Conservation (phyloP, 2,113 vertebrate species). For the Rhinogobius similis region DNA sequence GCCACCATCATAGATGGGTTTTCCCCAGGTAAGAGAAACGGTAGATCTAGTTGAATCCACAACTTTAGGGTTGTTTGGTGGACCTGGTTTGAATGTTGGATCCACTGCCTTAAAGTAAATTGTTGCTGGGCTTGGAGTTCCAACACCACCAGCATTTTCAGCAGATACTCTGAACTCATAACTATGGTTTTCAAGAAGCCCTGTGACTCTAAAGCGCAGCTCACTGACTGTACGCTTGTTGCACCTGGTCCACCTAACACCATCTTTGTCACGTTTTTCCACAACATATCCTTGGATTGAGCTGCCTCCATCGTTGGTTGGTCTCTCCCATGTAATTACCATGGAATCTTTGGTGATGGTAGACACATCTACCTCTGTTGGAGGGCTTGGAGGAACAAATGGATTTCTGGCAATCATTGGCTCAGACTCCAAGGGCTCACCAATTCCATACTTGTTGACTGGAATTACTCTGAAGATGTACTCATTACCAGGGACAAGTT, state of each 20-base stretch:
- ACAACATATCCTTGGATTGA: slow-evolving; percentile 91
- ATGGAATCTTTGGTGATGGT: slow-evolving; percentile 96
- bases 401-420: slow-evolving; percentile 89
- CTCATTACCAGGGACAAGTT: slow-evolving; percentile 96
- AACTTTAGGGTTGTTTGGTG: slow-evolving; percentile 94
- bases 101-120: slow-evolving; percentile 90
- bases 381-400: slow-evolving; percentile 88
- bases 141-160: slow-evolving; percentile 94
- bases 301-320: slow-evolving; percentile 90
- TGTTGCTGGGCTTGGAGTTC: slow-evolving; percentile 87
- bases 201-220: slow-evolving; percentile 92
- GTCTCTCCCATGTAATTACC: slow-evolving; percentile 96
- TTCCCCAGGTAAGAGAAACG: slow-evolving; percentile 92
- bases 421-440: slow-evolving; percentile 94
- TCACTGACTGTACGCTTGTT: slow-evolving; percentile 92
- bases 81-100: slow-evolving; percentile 94
- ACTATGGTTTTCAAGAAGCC: slow-evolving; percentile 90
- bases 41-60: slow-evolving; percentile 89
- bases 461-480: slow-evolving; percentile 97
- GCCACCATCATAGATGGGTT: slow-evolving; percentile 97
- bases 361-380: slow-evolving; percentile 88
- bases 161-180: slow-evolving; percentile 96
- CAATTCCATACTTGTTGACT: slow-evolving; percentile 95
- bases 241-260: slow-evolving; percentile 95
- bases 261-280: slow-evolving; percentile 97